These are phyloP conservation scores for Callorhinus ursinus DNA, from an alignment of 2,113 vertebrate genomes.

Conservation along the genomic window DNA sequence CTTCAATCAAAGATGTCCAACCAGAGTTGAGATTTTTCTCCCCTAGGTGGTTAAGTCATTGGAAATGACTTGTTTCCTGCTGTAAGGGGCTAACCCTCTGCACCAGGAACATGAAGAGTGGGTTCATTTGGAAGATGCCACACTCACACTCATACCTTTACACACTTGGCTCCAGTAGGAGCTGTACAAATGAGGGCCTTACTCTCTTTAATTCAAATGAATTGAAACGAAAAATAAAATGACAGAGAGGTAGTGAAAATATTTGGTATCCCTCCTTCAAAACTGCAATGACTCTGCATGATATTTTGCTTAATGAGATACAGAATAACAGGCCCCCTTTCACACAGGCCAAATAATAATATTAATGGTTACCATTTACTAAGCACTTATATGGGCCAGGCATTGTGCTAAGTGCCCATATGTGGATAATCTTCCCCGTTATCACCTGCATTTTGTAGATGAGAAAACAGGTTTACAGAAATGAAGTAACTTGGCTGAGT, in stretches of 20 bases:
- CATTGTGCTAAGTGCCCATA: background rate
- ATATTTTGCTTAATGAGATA: background rate
- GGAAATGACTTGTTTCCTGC: background rate
- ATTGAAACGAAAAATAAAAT: background rate
- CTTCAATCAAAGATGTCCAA: background rate
- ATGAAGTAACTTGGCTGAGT: background rate
- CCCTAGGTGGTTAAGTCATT: rapidly evolving
- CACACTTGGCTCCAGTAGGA: background rate
- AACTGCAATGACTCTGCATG: background rate
- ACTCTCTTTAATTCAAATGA: background rate
- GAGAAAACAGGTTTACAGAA: constrained; percentile 1
- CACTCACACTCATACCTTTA: background rate
- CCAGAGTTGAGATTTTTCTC: background rate
- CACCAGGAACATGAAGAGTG: rapidly evolving
- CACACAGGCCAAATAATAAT: background rate
- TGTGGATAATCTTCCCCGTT: background rate
- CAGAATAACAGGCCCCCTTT: background rate
- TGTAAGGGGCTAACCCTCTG: too few relatives aligned
- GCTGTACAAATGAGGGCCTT: background rate
- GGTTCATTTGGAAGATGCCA: background rate
- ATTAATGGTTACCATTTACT: background rate
- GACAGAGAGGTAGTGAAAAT: background rate
- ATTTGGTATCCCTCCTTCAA: background rate
- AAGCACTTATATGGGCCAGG: background rate
- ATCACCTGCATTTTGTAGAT: background rate